Percentiles rank a stretch among this genome's conserved stretches.
Evolutionary conservation across 37 sponge, comb jelly and placozoan genomes (phyloP).

Genomic region (Spongilla lacustris): DNA sequence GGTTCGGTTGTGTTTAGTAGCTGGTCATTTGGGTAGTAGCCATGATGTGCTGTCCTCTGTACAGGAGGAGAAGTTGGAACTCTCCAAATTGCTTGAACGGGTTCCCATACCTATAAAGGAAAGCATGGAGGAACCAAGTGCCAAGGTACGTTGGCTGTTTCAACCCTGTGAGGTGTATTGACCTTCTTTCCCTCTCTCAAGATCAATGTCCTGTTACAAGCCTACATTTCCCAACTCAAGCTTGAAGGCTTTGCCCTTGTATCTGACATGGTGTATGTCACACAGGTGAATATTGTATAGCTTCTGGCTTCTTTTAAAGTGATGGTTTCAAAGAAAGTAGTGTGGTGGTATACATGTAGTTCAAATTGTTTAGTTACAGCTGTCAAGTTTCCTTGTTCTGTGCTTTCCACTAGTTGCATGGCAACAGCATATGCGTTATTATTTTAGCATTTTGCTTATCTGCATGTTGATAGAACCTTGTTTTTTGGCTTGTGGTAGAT

Average conservation of each 20-base stretch:
- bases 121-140: conserved; percentile 97
- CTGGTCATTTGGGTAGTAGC: neutral
- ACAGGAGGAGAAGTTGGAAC: conserved; percentile 96
- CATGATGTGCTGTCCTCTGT: neutral
- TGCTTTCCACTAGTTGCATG: too few relatives aligned
- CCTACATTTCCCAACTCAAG: conserved; percentile 98
- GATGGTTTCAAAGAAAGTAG: too few relatives aligned
- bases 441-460: too few relatives aligned
- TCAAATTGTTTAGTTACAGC: too few relatives aligned
- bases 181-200: neutral
- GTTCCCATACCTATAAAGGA: conserved; percentile 99
- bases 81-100: conserved; percentile 89
- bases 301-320: too few relatives aligned
- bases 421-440: too few relatives aligned
- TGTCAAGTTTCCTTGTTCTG: too few relatives aligned
- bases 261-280: conserved; percentile 98
- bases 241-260: conserved; percentile 97
- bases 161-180: too few relatives aligned
- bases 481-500: too few relatives aligned
- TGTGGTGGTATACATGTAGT: too few relatives aligned
- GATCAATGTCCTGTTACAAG: conserved; percentile 95
- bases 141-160: conserved; percentile 65
- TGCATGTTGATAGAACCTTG: too few relatives aligned
- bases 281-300: conserved; percentile 64
- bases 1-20: too few relatives aligned